Evolutionary conservation across 2,113 vertebrate species (phyloP), one percentile per base, ranked within the genome.

Genomic region (Actenoides lindsayi): DNA sequence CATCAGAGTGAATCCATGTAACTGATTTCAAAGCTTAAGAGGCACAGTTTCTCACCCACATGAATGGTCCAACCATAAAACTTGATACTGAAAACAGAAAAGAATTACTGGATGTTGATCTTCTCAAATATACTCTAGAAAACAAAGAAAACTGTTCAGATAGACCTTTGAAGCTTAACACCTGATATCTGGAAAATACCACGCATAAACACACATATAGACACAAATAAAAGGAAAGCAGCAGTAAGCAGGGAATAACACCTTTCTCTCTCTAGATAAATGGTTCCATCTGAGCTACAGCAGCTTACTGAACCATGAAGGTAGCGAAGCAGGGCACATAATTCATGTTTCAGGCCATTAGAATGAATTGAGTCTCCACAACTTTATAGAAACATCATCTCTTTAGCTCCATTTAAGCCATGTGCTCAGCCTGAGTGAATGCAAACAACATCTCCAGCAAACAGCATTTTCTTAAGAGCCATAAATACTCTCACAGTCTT

Each of bases 361-460:
- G 94, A 96, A 89, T 85, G 94, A 95, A 94, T 87, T 83, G 56
- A 76, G 73, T 87, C 77, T 88, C 93, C 71, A 89, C 83, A 95
- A 96, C 90, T 96, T 96, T 94, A 70, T 28, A 84, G 85, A 97
- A 95, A 89, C 88, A 79, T 96, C 91, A 67, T 95, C 92, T 89
- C 93, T 91, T 77, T 95, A 95, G 94, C 93, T 91, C 83, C 69
- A 81, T 94, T 96, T 87, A 94, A 95, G 69, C 27, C 77, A 37
- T 39, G 35, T 56, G 89, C 90, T 93, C 77, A 96, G 83, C 85
- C 94, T 90, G 44, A 81, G 77, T 70, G 89, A 81, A 39, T 60
- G 87, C 41, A 95, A 96, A 88, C 80, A 68, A 89, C 80, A 64
- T 65, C 67, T 83, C 80, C 73, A 87, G 53, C 67, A 96, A 96